Evolutionary conservation across 2,888 invertebrate species (phyloP), one percentile per base, ranked within the genome.

Genomic region (Drosophila macrothrix): DNA sequence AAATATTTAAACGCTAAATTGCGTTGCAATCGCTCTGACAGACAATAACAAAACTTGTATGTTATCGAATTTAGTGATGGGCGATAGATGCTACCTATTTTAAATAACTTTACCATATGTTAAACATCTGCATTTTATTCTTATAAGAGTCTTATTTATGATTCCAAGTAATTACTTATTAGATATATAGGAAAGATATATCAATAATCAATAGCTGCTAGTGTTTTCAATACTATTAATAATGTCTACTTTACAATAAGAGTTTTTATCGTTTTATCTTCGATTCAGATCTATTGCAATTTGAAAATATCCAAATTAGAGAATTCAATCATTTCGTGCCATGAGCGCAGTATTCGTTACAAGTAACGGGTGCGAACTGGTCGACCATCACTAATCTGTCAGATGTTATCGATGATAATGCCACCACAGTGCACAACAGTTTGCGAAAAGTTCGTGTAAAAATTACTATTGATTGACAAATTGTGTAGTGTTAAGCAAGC

Each of bases 361-460:
- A 50, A 46, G 25, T 74, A 49, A 62, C 69, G 54, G 29, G 25
- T 78, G 49, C 35, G 22, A 16, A 43, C 10, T 3, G 46, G 52
- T 71, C 70, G 73, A 16, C 61, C 77, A 83, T 67, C 78, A 29
- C 60, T 61, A 69, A 25, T 35, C 35, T 53, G 29, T 6, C 56
- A 49, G 53, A 54, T 66, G n/a, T 25, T 81, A 81, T 81, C 82
- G 79, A 73, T 77, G 70, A 65, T 64, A 82, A 68, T 82, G 84
- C 76, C 87, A 84, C 69, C 85, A 78, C 84, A 83, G 79, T 74
- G 82, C 83, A 88, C 86, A 83, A 88, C 85, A 88, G 83, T 85
- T 85, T 88, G 85, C 85, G 82, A 88, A 85, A 85, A 84, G 55
- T 82, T 77, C 67, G 75, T 78, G 74, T 79, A 73, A 84, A 87